Base-by-base conservation (phyloP, 2,797 vertebrate species). In the Brachyrhaphis roseni region DNA sequence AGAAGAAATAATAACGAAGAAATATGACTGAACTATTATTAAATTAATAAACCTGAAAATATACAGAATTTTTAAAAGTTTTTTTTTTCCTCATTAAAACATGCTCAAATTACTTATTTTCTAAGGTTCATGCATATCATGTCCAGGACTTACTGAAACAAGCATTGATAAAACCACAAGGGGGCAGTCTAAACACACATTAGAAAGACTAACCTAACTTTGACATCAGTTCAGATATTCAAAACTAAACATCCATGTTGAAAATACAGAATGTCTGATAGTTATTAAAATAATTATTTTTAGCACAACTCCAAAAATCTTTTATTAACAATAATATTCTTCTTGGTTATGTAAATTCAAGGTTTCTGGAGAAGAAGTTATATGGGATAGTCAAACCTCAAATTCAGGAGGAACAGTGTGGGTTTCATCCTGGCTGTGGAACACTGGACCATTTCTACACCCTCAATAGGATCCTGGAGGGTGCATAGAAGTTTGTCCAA, bases 141-240 rank as follows among this genome's bases (percentile, higher is more conserved):
- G 15, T 16, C 28, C 28, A 78, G 6, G 1, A 31, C 34, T 47
- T 31, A 10, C 1, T 45, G 10, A 13, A 34, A 28, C 43, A 34
- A 64, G 2, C 10, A 34, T 64, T 36, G 13, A n/a, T 16, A 41
- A 62, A 34, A n/a, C 55, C 77, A 78, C 77, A 36, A 78, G 77
- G 13, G 55, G 77, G 43, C 53, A n/a, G 20, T 62, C 15, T 20
- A 64, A 47, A 31, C 34, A 1, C 41, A 57, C 8, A 46, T 59
- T 53, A 46, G 47, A 47, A 5, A 53, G 36, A 20, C 18, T 16
- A 64, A 13, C 28, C 31, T 8, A 62, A 57, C n/a, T 36, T 23
- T 41, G 10, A 68, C 36, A 13, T 36, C 18, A 66, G 18, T 64
- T 66, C 16, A 66, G 34, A 23, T 23, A 11, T 26, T 68, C 18